Evolutionary conservation across 2,113 vertebrate species (phyloP), one percentile per base, ranked within the genome.

Genomic region (Abramis brama): DNA sequence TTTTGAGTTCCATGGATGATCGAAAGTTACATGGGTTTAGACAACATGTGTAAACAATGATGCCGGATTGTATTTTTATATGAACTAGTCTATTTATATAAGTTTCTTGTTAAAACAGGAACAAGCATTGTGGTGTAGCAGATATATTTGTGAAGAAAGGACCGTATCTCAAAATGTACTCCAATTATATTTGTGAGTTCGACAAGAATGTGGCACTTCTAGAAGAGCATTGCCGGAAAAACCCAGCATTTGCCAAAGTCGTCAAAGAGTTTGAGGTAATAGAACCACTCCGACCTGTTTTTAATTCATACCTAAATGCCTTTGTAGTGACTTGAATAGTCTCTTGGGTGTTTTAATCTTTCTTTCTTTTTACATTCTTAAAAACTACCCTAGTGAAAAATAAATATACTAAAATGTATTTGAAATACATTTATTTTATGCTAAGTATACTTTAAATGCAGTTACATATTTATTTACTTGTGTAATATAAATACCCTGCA

Each of bases 141-240:
- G 98, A 99, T 89, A 97, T 99, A 88, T 99, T 99, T 95, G 94
- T 99, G 89, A 97, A 97, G 91, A 98, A 98, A 86, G 97, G 98
- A 23, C 98, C 97, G 0, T 99, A 97, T 89, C 92, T 99, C 78
- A 99, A 99, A 92, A 99, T 99, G 98, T 99, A 99, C 93, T 98
- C 98, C 57, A 97, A 96, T 2, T 99, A 99, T 90, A 99, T 99
- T 88, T 96, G 97, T n/a, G 97, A 99, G 93, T 99, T 97, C 81
- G 97, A 99, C 94, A 98, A 95, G 94, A 99, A 98, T 93, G 92
- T 97, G 91, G 93, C 95, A 79, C 93, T 99, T 83, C 95, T 99
- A 90, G 98, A 98, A 90, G 98, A 99, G 86, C 97, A 98, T n/a
- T 97, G 94, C 87, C 97, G 95, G 91, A 99, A 96, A 94, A 99